A percentile compares a stretch with the other conserved stretches of the same genome.
Conservation (phyloP, 1,140 invertebrate species). For the Piezodorus guildinii region DNA sequence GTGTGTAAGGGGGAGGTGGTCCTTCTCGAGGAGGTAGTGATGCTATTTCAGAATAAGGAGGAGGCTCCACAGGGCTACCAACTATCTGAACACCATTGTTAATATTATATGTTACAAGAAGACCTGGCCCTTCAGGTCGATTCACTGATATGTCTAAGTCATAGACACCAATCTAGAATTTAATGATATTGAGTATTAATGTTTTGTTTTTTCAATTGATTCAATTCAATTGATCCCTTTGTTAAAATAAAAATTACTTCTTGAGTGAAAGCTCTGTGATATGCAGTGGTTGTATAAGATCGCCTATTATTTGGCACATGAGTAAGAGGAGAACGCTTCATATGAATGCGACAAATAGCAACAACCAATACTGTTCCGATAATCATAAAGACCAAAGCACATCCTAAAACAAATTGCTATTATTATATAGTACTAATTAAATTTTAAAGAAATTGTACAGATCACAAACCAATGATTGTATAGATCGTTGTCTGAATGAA, state of each 20-base stretch:
- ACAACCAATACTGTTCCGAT: slow-evolving; percentile 37
- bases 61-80: slow-evolving; percentile 37
- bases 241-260: background rate
- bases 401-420: slow-evolving; percentile 30
- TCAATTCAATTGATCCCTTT: background rate
- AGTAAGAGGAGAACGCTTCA: slow-evolving; percentile 33
- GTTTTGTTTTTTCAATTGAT: background rate
- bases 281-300: background rate
- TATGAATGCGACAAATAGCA: slow-evolving; percentile 37
- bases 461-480: slow-evolving; percentile 34
- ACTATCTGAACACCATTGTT: slow-evolving; percentile 38
- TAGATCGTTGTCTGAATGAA: slow-evolving; percentile 38
- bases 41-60: slow-evolving; percentile 44
- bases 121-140: slow-evolving; percentile 23
- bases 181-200: background rate
- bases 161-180: slow-evolving; percentile 24
- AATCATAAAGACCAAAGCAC: slow-evolving; percentile 38
- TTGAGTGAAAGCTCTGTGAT: background rate
- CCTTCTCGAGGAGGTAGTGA: slow-evolving; percentile 37
- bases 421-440: background rate
- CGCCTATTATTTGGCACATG: slow-evolving; percentile 26
- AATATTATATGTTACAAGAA: slow-evolving; percentile 37
- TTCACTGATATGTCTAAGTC: slow-evolving; percentile 31
- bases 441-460: background rate
- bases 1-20: slow-evolving; percentile 42